phyloP scores from a whole-genome alignment of 2,113 vertebrate genomes.

The Epinephelus moara region DNA sequence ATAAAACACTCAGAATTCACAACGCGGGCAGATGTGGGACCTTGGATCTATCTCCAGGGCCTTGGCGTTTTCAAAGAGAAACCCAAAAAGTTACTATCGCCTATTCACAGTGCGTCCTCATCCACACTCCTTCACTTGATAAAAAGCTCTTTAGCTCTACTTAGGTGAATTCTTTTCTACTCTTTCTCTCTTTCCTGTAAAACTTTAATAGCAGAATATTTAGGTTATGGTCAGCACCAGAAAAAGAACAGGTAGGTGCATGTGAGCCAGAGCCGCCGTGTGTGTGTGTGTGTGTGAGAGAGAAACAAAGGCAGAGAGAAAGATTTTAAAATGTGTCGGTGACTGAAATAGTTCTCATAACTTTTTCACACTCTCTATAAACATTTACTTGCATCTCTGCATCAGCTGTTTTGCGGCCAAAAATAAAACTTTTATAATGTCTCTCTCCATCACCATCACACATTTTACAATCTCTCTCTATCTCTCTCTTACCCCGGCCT shows the following conservation, averaged over 20 bases:
- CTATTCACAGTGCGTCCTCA: conserved; percentile 19
- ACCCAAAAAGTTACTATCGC: background rate
- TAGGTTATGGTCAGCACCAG: conserved; percentile 24
- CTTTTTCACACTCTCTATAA: conserved; percentile 64
- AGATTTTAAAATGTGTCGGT: conserved; percentile 49
- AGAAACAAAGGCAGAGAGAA: background rate
- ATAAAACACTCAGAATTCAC: conserved; percentile 16
- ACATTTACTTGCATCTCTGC: conserved; percentile 64
- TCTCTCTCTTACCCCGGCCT: background rate
- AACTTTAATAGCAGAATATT: conserved; percentile 60
- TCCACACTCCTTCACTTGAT: conserved; percentile 8
- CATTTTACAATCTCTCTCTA: conserved; percentile 45
- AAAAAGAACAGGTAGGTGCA: conserved; percentile 19
- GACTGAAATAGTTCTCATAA: conserved; percentile 48
- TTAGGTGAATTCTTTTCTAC: conserved; percentile 11
- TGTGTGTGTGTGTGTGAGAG: background rate
- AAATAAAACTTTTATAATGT: conserved; percentile 70
- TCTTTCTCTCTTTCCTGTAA: conserved; percentile 36
- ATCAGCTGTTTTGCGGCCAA: conserved; percentile 69
- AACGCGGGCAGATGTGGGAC: no score
- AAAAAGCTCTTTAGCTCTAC: conserved; percentile 22
- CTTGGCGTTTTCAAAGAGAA: conserved; percentile 32
- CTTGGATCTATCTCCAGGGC: conserved; percentile 5
- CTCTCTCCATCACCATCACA: conserved; percentile 50
- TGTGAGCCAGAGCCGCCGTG: background rate